Evolutionary conservation across 2,113 vertebrate genomes (phyloP).

Genomic region (Podarcis raffonei): DNA sequence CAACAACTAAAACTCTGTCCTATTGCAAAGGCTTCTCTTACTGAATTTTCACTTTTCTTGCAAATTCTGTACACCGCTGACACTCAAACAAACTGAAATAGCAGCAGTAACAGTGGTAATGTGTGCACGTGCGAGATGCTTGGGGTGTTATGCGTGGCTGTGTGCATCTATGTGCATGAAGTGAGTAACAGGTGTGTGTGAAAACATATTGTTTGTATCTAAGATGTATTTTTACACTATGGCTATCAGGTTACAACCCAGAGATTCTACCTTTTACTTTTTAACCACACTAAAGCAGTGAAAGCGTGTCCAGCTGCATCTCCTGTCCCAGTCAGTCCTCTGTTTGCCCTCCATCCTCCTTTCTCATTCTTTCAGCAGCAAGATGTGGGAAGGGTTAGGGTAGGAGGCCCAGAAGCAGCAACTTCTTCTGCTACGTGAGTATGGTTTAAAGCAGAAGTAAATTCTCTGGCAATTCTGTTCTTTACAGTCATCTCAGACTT

Average conservation of each 20-base stretch:
- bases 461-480: not conserved
- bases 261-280: not conserved
- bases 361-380: not conserved
- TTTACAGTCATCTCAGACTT: not conserved
- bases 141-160: no score
- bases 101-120: no score
- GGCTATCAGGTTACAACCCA: not conserved
- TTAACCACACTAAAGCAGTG: not conserved
- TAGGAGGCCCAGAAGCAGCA: not conserved
- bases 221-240: not conserved
- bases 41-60: not conserved
- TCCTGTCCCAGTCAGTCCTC: not conserved
- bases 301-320: not conserved
- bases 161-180: not conserved
- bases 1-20: no score
- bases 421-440: not conserved
- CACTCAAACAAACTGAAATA: no score
- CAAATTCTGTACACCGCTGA: no score
- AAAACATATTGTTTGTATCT: not conserved
- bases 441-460: not conserved
- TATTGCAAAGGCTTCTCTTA: not conserved
- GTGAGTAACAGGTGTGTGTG: not conserved
- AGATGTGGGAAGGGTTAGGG: not conserved
- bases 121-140: no score
- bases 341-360: not conserved